These are phyloP conservation scores for Formica aserva DNA, from an alignment of 2,888 invertebrate genomes.

Conservation along the genomic window DNA sequence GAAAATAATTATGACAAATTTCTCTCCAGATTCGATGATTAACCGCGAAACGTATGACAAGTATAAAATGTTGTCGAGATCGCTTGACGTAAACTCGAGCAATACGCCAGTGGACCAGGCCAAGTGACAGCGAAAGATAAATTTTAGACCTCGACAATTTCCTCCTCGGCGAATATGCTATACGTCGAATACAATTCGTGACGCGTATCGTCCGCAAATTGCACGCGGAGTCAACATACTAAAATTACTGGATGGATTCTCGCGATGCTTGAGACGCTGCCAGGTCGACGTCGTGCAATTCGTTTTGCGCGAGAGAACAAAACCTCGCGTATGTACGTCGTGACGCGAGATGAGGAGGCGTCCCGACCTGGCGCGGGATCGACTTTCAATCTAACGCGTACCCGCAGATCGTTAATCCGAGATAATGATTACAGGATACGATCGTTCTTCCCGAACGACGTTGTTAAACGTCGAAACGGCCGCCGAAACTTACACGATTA, in stretches of 20 bases:
- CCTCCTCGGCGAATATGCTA: neutral
- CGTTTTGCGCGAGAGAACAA: neutral
- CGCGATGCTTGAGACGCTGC: constrained; percentile 42
- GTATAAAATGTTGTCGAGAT: constrained; percentile 3
- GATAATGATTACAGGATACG: constrained; percentile 13
- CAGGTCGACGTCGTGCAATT: constrained; percentile 42
- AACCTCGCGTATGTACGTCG: neutral
- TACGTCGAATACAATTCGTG: constrained; percentile 39
- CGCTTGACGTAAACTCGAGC: constrained; percentile 27
- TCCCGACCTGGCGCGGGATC: constrained; percentile 22
- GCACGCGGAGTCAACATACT: constrained; percentile 41
- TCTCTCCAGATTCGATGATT: neutral
- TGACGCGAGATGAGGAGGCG: constrained; percentile 17
- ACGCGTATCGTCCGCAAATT: constrained; percentile 42
- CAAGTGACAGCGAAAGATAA: constrained; percentile 41
- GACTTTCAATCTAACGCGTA: constrained; percentile 2
- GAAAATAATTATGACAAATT: constrained; percentile 29
- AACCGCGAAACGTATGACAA: constrained; percentile 19
- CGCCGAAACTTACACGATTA: constrained; percentile 36
- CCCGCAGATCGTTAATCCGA: constrained; percentile 5
- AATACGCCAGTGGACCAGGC: constrained; percentile 11
- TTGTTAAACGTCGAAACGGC: constrained; percentile 12
- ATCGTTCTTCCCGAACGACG: constrained; percentile 35
- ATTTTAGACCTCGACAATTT: constrained; percentile 9
- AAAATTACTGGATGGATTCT: constrained; percentile 39